Evolutionary conservation across 2,113 vertebrate genomes (phyloP), one percentile per base, ranked within the genome.

Genomic region (Sula dactylatra): DNA sequence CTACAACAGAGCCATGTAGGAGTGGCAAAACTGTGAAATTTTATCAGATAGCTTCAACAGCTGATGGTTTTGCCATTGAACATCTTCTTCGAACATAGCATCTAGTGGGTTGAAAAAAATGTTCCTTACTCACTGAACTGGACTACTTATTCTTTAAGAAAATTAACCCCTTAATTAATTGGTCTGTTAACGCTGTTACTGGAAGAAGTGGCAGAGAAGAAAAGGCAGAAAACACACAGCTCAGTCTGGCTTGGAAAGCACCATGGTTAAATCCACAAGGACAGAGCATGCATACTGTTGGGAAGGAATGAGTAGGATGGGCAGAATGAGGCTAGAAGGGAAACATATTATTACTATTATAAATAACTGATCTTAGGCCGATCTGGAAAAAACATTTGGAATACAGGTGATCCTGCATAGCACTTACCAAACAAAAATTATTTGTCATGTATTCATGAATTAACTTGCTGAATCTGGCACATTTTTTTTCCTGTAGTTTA

Each of bases 1-100:
- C 19, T 80, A 27, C 22, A 32, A 49, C 10, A 26, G 0, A 47
- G 10, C 0, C 40, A 52, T 0, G 2, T 1, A 2, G 20, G 4
- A 15, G 24, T 2, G 21, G 16, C 10, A 81, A 72, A 94, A 10
- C 3, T 2, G 6, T 9, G 4, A 40, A 3, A 36, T 67, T 66
- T 88, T 45, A 61, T 70, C 61, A 81, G 13, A 29, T 10, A 62
- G 16, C 19, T 76, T 70, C 77, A 85, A 66, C 16, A 69, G 9
- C 31, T 45, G 12, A 38, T 42, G 18, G 16, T 34, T 65, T 87
- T 85, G 9, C 2, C 13, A 13, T 27, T 66, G 73, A 80, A 45
- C 11, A 69, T 32, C 31, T 7, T 61, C 36, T 69, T 76, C 2
- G 13, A 95, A 54, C 7, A 8, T 32, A 44, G 31, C 13, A n/a